phyloP scores from a whole-genome alignment of 2,113 vertebrate genomes.

The Chloropsis hardwickii region DNA sequence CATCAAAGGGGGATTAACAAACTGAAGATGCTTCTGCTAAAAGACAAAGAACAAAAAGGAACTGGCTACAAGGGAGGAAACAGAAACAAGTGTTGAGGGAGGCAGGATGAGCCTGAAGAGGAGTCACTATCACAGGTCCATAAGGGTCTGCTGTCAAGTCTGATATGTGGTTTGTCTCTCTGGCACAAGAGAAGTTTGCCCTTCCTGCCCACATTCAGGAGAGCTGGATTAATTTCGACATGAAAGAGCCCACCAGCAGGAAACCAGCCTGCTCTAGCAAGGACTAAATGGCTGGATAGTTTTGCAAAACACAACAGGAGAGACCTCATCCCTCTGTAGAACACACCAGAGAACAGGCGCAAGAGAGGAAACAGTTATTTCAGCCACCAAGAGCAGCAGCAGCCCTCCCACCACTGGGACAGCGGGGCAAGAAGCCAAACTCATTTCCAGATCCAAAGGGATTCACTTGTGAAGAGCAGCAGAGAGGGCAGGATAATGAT shows the following conservation, averaged over 20 bases:
- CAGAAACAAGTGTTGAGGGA: background rate
- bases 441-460: background rate
- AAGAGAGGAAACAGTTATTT: background rate
- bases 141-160: background rate
- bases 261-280: background rate
- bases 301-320: background rate
- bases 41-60: background rate
- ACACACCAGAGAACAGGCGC: background rate
- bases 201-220: background rate
- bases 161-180: background rate
- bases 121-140: background rate
- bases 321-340: background rate
- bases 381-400: background rate
- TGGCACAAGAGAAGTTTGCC: background rate
- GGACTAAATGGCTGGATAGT: background rate
- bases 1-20: slow-evolving; percentile 19
- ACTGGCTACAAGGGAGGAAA: background rate
- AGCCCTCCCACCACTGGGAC: background rate
- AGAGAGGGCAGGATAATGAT: background rate
- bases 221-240: background rate
- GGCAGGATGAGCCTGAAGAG: background rate
- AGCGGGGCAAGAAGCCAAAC: background rate
- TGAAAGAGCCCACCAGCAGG: background rate
- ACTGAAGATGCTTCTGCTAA: background rate
- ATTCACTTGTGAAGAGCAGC: background rate